phyloP scores from a whole-genome alignment of 1,140 invertebrate species.

The Hycleus phaleratus region DNA sequence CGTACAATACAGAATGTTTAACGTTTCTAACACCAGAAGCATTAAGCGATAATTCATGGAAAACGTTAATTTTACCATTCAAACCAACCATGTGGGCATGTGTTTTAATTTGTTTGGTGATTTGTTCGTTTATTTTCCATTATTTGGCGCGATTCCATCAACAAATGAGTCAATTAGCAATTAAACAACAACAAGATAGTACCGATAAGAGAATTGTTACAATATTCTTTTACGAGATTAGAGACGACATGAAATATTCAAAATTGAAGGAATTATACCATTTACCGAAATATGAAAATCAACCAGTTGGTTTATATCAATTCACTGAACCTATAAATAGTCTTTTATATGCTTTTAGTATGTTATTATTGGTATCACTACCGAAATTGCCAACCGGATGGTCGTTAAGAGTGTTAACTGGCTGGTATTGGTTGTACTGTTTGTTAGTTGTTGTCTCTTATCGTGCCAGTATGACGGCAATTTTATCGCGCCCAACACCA shows the following conservation, averaged over 20 bases:
- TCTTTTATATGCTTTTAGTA: conserved; percentile 68
- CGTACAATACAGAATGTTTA: conserved; percentile 71
- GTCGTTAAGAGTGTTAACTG: conserved; percentile 68
- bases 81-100: conserved; percentile 37
- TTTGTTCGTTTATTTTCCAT: conserved; percentile 28
- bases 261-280: conserved; percentile 30
- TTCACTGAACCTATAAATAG: conserved; percentile 64
- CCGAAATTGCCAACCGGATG: conserved; percentile 66
- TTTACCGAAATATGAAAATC: conserved; percentile 19
- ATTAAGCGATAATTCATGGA: conserved; percentile 70
- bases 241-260: conserved; percentile 38
- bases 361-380: conserved; percentile 67
- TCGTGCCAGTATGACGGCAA: conserved; percentile 73
- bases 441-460: conserved; percentile 69
- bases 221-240: conserved; percentile 22
- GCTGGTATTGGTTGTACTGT: conserved; percentile 80
- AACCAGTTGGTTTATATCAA: conserved; percentile 52
- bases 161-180: conserved; percentile 9
- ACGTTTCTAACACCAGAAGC: conserved; percentile 77
- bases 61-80: conserved; percentile 72
- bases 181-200: not conserved
- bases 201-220: conserved; percentile 22
- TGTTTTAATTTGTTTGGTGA: conserved; percentile 27
- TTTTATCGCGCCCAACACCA: conserved; percentile 64
- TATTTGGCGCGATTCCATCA: conserved; percentile 31